phyloP scores from a whole-genome alignment of 2,888 invertebrate species.

The Protonemura montana region DNA sequence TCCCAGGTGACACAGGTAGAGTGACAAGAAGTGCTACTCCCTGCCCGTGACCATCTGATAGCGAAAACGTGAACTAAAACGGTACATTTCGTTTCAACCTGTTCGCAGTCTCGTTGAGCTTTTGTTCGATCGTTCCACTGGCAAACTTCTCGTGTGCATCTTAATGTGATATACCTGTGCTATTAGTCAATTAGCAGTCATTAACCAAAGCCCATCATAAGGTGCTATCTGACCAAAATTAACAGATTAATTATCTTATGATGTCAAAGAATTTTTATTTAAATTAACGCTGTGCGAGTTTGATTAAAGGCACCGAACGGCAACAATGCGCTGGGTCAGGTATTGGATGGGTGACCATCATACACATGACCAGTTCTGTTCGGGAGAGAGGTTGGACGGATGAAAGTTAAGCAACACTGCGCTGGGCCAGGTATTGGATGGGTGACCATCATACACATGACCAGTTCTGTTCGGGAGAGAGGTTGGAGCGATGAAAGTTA shows the following conservation, averaged over 20 bases:
- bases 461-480: too few relatives aligned
- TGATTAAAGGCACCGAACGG: too few relatives aligned
- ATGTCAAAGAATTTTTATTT: background rate
- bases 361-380: too few relatives aligned
- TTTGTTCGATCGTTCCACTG: slow-evolving; percentile 14
- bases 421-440: too few relatives aligned
- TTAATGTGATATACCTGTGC: background rate
- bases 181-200: background rate
- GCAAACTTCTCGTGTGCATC: background rate
- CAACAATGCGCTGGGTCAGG: too few relatives aligned
- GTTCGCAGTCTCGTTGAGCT: background rate
- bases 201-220: background rate
- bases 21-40: background rate
- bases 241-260: background rate
- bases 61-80: background rate
- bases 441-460: too few relatives aligned
- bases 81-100: background rate
- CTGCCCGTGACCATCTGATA: slow-evolving; percentile 5
- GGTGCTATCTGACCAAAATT: background rate
- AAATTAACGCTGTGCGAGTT: background rate
- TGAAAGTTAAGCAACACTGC: too few relatives aligned
- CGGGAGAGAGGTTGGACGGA: too few relatives aligned
- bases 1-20: background rate
- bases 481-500: too few relatives aligned
- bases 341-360: too few relatives aligned